phyloP scores from a whole-genome alignment of 2,797 vertebrate genomes.

The Pristis pectinata region DNA sequence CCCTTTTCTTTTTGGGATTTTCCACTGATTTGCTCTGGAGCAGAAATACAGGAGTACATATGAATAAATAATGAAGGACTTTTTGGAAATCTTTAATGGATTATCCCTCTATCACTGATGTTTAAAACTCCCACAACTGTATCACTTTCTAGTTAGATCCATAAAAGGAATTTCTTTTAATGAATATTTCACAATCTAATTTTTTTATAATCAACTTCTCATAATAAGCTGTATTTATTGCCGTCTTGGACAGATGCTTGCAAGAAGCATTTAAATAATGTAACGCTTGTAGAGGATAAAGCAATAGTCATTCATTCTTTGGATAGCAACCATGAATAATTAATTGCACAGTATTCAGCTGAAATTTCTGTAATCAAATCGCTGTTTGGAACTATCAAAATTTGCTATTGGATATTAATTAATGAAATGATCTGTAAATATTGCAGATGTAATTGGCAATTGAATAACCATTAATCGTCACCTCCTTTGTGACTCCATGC shows the following conservation, averaged over 20 bases:
- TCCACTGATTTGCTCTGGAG: not conserved
- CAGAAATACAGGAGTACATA: not conserved
- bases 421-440: conserved; percentile 33
- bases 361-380: conserved; percentile 11
- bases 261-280: not conserved
- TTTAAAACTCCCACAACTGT: not conserved
- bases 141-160: not conserved
- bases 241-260: not conserved
- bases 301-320: not conserved
- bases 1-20: too few species aligned
- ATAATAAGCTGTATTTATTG: not conserved
- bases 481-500: not conserved
- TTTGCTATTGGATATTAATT: conserved; percentile 19
- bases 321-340: not conserved
- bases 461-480: conserved; percentile 16
- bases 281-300: not conserved
- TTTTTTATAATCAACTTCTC: not conserved
- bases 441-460: conserved; percentile 26
- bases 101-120: not conserved
- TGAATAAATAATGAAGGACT: not conserved
- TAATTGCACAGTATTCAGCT: not conserved
- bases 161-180: not conserved
- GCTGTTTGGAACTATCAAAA: not conserved
- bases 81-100: not conserved
- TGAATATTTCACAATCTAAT: conserved; percentile 20